Evolutionary conservation across 2,113 vertebrate species (phyloP).

Genomic region (Chionomys nivalis): DNA sequence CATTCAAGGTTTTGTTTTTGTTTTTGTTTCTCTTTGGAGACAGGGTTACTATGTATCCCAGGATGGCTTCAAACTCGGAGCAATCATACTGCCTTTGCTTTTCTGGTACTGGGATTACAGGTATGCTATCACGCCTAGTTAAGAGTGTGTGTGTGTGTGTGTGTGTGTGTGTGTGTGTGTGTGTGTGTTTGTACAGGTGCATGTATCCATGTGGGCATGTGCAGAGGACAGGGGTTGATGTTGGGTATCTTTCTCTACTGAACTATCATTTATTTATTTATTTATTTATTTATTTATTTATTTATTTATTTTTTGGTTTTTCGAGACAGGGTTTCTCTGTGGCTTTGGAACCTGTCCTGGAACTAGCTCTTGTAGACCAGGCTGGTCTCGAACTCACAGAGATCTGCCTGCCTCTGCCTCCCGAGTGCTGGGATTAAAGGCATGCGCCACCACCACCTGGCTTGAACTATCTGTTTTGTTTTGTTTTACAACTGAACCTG

Average conservation of each 20-base stretch:
- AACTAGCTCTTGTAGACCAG: too few relatives aligned
- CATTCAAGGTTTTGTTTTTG: not conserved
- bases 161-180: not conserved
- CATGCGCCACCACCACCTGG: too few relatives aligned
- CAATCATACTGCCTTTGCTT: not conserved
- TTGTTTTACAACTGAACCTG: not conserved
- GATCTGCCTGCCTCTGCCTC: too few relatives aligned
- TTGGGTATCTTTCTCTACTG: not conserved
- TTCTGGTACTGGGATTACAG: not conserved
- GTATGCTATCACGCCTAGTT: not conserved
- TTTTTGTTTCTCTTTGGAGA: not conserved
- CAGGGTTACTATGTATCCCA: not conserved
- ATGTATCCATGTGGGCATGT: not conserved
- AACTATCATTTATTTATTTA: too few relatives aligned
- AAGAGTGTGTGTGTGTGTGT: not conserved
- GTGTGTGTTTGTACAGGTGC: not conserved
- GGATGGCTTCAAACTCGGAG: not conserved
- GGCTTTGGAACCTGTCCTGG: too few relatives aligned
- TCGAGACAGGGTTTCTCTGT: too few relatives aligned
- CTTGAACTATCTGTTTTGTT: not conserved
- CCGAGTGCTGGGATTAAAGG: too few relatives aligned
- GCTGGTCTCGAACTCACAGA: too few relatives aligned
- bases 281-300: too few relatives aligned
- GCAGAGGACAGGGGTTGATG: not conserved
- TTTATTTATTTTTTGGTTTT: too few relatives aligned